phyloP scores from a whole-genome alignment of 1,140 invertebrate species.

The Drosophila kurseongensis region DNA sequence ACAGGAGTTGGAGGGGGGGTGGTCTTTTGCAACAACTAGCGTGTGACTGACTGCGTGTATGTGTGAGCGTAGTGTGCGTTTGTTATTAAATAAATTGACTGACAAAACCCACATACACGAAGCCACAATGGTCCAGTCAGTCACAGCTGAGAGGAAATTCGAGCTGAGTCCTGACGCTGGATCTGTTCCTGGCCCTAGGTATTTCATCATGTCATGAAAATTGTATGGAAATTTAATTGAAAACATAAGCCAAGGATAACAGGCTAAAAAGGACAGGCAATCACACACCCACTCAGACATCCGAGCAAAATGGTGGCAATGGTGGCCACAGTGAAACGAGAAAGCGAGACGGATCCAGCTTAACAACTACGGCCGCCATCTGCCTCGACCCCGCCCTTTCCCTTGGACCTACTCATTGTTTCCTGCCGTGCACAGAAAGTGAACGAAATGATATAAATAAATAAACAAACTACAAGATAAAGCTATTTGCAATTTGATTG shows the following conservation, averaged over 20 bases:
- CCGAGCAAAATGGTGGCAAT: conserved; percentile 45
- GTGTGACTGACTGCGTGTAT: conserved; percentile 24
- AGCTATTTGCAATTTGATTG: conserved; percentile 83
- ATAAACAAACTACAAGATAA: conserved; percentile 82
- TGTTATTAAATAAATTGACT: conserved; percentile 83
- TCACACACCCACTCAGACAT: conserved; percentile 50
- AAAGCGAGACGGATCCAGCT: conserved; percentile 33
- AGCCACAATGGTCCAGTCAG: conserved; percentile 38
- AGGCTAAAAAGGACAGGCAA: conserved; percentile 79
- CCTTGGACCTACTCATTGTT: conserved; percentile 50
- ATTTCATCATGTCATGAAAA: conserved; percentile 84
- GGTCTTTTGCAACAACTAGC: conserved; percentile 18
- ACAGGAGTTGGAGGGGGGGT: conserved; percentile 7
- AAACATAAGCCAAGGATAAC: conserved; percentile 84
- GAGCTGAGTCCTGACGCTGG: conserved; percentile 38
- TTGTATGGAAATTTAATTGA: conserved; percentile 84
- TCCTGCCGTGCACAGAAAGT: conserved; percentile 69
- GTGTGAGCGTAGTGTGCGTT: conserved; percentile 53
- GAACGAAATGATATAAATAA: conserved; percentile 82
- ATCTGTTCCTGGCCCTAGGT: conserved; percentile 59
- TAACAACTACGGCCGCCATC: conserved; percentile 63
- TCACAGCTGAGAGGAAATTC: conserved; percentile 33
- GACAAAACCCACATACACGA: conserved; percentile 53
- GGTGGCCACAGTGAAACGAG: conserved; percentile 1
- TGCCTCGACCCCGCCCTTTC: conserved; percentile 26